phyloP scores from a whole-genome alignment of 1,140 invertebrate genomes.

The Plutomurus gul region DNA sequence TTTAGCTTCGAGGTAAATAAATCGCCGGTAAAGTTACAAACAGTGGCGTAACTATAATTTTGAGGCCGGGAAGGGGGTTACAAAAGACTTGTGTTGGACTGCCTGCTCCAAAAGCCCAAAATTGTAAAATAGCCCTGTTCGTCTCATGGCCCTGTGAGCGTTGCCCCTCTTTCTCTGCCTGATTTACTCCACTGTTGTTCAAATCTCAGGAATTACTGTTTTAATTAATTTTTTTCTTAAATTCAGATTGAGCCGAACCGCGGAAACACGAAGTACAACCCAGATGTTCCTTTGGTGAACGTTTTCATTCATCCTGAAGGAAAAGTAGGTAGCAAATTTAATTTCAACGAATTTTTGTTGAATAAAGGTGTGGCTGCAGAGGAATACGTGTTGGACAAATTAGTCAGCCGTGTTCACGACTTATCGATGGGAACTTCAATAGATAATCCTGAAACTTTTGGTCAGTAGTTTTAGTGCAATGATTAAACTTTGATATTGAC shows the following conservation, averaged over 20 bases:
- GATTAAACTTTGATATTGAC: no score
- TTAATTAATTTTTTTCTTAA: not conserved
- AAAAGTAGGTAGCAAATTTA: not conserved
- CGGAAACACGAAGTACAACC: not conserved
- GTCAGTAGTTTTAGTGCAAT: no score
- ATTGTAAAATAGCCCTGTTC: no score
- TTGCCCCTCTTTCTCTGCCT: not conserved
- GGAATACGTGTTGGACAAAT: not conserved
- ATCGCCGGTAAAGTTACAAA: not conserved
- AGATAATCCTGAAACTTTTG: no score
- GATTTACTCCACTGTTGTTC: not conserved
- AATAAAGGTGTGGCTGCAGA: not conserved
- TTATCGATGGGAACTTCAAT: no score
- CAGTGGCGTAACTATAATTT: no score
- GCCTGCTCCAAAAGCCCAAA: no score
- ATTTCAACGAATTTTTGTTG: not conserved
- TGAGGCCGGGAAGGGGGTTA: no score
- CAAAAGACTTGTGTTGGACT: no score
- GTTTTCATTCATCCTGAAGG: not conserved
- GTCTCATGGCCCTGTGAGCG: no score
- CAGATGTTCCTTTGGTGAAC: not conserved
- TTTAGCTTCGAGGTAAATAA: not conserved
- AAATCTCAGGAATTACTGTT: no score
- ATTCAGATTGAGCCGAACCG: not conserved
- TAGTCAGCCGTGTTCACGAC: no score